Evolutionary conservation across 2,113 vertebrate species (phyloP), one percentile per base, ranked within the genome.

Genomic region (Pavo muticus): DNA sequence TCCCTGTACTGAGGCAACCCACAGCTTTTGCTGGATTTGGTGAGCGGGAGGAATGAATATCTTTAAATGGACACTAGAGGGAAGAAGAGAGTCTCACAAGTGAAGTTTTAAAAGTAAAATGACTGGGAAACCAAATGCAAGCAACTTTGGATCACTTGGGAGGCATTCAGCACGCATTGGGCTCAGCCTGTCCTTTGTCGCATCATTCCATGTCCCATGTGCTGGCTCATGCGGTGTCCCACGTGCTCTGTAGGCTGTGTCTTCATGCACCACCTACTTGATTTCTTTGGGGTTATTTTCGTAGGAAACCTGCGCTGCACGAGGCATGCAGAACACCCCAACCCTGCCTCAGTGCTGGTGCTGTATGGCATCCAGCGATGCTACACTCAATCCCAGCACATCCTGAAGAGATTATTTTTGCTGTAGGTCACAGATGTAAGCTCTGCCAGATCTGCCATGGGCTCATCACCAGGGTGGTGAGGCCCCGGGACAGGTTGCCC

Each of bases 51-150:
- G 14, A 77, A 64, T 30, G 13, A 86, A 71, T 30, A 11, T 27
- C 75, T 52, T 3, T 3, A 45, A 73, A 80, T 11, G 90, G 87
- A 40, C 93, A 6, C 87, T 94, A 95, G 95, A 89, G 91, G 93
- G 93, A 69, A 94, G 91, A 67, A 85, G 79, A 93, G 93, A 74
- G 68, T 88, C 75, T 92, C 60, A 12, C 23, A 91, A 82, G 11
- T 9, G 12, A 16, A 11, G 32, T 59, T 75, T 1, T 3, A 9
- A 7, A 39, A 37, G 37, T 57, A 19, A 24, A 56, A n/a, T 7
- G 11, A 1, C 25, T 80, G 21, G 2, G 32, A 54, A 89, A 32
- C 11, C 45, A 27, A 84, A 63, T 29, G 3, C 44, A 2, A 40
- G 48, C 52, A 14, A 32, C 70, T 69, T 40, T 32, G 7, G 56